Base-by-base conservation (phyloP, 2,113 vertebrate species). In the Syngnathus typhle region DNA sequence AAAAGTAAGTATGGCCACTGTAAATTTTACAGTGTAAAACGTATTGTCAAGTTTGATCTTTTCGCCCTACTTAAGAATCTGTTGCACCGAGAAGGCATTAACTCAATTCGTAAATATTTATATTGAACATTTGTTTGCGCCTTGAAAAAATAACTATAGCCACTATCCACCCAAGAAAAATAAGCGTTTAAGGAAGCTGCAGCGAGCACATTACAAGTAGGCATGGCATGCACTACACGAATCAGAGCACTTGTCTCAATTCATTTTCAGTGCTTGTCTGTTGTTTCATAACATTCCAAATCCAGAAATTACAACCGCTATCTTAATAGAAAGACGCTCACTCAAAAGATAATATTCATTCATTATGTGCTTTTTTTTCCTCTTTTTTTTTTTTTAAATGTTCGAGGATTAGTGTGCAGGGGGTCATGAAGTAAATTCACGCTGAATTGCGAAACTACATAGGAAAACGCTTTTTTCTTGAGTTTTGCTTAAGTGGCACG, bases 1-100 rank as follows among this genome's bases (percentile, higher is more conserved):
- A 79, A 89, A 89, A 85, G 90, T 90, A 86, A 90, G 90, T 80
- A 16, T 75, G 36, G 64, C 69, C 79, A 46, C 74, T 60, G 54
- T 59, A 32, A 32, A 32, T 32, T 32, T 32, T 32, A 32, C 2
- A 32, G 27, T 32, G 27, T 32, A 63, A 60, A 73, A 78, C 68
- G 44, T 59, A 67, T 67, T 49, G n/a, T 65, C 64, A 68, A 49
- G 67, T 70, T 62, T 11, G 27, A 36, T 51, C 71, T 77, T 60
- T 80, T 59, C 10, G 64, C 67, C n/a, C 47, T n/a, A 1, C 67
- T 12, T 46, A 61, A 76, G 65, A 41, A 27, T 47, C 70, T 38
- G 68, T 73, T 64, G 75, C 39, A 3, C 64, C 70, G 4, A 23
- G 59, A 62, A 54, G 59, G 55, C 37, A 27, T 60, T 79, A 36